Percentiles rank a stretch among this genome's conserved stretches.
Conservation (phyloP, 2,113 vertebrate species). For the Promerops cafer region DNA sequence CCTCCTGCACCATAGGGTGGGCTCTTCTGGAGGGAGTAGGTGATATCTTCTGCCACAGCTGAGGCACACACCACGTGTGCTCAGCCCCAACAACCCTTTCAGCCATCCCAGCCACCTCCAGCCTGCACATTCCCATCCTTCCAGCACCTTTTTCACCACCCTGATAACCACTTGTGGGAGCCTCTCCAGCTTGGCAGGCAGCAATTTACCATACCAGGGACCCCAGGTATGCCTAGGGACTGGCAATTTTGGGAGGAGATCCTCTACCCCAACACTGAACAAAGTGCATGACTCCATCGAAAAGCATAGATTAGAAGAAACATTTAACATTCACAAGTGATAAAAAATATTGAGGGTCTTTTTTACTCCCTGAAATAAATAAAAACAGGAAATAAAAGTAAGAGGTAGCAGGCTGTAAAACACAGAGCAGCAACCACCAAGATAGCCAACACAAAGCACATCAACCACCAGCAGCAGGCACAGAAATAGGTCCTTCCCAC, state of each 20-base stretch:
- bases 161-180: background rate
- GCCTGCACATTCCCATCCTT: background rate
- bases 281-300: background rate
- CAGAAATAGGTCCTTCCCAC: background rate
- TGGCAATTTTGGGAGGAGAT: background rate
- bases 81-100: background rate
- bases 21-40: background rate
- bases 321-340: background rate
- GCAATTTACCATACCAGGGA: background rate
- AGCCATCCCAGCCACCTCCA: background rate
- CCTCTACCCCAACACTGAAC: background rate
- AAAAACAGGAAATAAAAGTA: background rate
- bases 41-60: background rate
- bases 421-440: background rate
- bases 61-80: fast-evolving
- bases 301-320: background rate
- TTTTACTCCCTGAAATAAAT: background rate
- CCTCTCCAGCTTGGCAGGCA: background rate
- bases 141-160: background rate
- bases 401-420: background rate
- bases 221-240: no score
- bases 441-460: background rate
- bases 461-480: background rate
- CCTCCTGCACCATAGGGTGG: background rate
- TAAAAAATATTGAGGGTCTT: background rate